These are phyloP conservation scores for Aptenodytes forsteri DNA, from an alignment of 2,113 vertebrate species.

Conservation along the genomic window DNA sequence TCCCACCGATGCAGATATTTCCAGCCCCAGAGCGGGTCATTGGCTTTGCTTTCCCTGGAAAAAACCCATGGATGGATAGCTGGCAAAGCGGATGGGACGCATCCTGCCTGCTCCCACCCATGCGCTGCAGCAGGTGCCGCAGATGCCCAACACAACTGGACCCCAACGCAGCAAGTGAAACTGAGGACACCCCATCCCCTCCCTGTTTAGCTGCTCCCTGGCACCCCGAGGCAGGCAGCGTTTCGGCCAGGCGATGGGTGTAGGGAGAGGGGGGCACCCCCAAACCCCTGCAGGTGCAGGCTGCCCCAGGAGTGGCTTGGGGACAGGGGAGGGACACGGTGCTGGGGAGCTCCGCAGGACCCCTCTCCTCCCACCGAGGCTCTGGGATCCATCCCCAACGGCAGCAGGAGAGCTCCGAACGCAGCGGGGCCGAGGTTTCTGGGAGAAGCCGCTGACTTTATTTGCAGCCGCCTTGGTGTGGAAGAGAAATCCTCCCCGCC, in stretches of 20 bases:
- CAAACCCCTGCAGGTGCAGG: background rate
- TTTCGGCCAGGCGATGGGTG: background rate
- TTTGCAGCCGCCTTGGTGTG: background rate
- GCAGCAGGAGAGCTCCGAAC: background rate
- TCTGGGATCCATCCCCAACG: fast-evolving
- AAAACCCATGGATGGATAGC: fast-evolving
- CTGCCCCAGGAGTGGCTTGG: background rate
- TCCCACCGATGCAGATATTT: fast-evolving
- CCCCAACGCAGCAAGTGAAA: fast-evolving
- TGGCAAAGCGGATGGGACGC: fast-evolving
- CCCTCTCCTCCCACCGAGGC: fast-evolving
- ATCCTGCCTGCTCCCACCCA: background rate
- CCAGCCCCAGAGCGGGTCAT: background rate
- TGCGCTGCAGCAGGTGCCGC: background rate
- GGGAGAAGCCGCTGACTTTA: background rate
- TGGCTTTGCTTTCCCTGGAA: background rate
- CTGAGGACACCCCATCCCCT: background rate
- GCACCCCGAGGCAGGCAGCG: background rate
- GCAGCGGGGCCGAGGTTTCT: background rate
- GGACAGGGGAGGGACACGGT: background rate
- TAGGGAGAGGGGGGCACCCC: background rate
- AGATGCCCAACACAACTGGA: background rate
- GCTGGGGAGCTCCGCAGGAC: background rate
- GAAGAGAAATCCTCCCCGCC: background rate
- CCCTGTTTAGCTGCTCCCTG: background rate